phyloP scores from a whole-genome alignment of 2,797 vertebrate genomes.

The Hydrocynus forskahlii region DNA sequence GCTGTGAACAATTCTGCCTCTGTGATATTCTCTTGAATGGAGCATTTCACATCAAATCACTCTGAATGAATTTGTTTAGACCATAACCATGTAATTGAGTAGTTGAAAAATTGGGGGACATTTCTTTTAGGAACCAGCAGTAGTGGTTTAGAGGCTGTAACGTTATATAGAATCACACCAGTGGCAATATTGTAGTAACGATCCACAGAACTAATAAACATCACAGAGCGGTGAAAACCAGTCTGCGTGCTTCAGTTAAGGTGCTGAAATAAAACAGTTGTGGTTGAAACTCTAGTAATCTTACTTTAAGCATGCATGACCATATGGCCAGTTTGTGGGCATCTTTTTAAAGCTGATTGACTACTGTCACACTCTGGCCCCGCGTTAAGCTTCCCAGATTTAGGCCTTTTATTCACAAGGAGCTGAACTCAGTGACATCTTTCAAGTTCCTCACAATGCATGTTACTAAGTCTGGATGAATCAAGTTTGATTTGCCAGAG shows the following conservation, averaged over 20 bases:
- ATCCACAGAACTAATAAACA: not conserved
- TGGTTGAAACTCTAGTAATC: not conserved
- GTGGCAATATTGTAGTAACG: not conserved
- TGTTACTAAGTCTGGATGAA: constrained; percentile 14
- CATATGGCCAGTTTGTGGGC: not conserved
- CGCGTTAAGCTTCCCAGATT: not conserved
- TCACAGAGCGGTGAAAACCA: not conserved
- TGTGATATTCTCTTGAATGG: too few species aligned
- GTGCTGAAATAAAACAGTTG: not conserved
- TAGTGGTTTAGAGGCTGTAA: not conserved
- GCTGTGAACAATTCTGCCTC: too few species aligned
- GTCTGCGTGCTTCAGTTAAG: not conserved
- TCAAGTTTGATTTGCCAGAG: not conserved
- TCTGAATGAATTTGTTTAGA: too few species aligned
- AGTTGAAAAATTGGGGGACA: too few species aligned
- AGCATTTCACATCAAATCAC: too few species aligned
- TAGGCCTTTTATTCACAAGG: not conserved
- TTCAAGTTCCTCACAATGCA: constrained; percentile 5
- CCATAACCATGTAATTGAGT: too few species aligned
- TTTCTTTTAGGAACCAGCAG: not conserved
- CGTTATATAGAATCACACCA: not conserved
- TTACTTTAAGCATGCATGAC: not conserved
- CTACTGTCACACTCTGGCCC: not conserved
- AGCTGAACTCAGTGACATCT: not conserved
- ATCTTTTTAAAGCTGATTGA: constrained; percentile 1